These are phyloP conservation scores for Aleiodes alternator DNA, from an alignment of 2,888 invertebrate species.

Conservation along the genomic window DNA sequence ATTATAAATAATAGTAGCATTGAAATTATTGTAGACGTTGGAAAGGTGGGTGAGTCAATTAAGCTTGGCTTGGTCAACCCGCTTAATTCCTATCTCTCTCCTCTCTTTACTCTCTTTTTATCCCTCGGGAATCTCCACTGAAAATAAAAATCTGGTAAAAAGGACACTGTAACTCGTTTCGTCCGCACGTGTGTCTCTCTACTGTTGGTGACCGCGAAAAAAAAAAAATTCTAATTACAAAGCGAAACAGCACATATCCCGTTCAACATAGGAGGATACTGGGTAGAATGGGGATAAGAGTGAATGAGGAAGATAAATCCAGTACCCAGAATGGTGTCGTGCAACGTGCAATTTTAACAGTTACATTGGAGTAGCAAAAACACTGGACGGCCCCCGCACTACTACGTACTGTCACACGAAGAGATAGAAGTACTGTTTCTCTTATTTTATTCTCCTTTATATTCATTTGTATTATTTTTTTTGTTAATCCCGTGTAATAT, in stretches of 20 bases:
- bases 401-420: constrained; percentile 37
- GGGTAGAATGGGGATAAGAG: constrained; percentile 48
- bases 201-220: constrained; percentile 21
- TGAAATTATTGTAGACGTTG: constrained; percentile 38
- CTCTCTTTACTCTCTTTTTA: neutral
- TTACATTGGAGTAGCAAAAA: constrained; percentile 54
- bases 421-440: constrained; percentile 54
- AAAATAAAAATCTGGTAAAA: constrained; percentile 20
- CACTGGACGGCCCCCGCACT: constrained; percentile 44
- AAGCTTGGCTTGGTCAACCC: constrained; percentile 43
- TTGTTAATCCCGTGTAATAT: neutral
- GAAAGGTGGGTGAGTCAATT: constrained; percentile 41
- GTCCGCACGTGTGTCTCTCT: constrained; percentile 10
- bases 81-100: constrained; percentile 31
- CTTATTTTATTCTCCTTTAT: neutral
- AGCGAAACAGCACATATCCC: constrained; percentile 47
- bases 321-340: constrained; percentile 50
- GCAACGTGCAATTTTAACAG: constrained; percentile 64
- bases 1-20: constrained; percentile 27
- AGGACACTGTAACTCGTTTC: neutral
- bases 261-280: constrained; percentile 41
- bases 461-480: neutral
- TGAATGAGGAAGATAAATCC: constrained; percentile 60
- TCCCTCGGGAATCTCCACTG: constrained; percentile 23
- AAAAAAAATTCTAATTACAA: constrained; percentile 56